Evolutionary conservation across 2,113 vertebrate genomes (phyloP), one percentile per base, ranked within the genome.

Genomic region (Colaptes auratus): DNA sequence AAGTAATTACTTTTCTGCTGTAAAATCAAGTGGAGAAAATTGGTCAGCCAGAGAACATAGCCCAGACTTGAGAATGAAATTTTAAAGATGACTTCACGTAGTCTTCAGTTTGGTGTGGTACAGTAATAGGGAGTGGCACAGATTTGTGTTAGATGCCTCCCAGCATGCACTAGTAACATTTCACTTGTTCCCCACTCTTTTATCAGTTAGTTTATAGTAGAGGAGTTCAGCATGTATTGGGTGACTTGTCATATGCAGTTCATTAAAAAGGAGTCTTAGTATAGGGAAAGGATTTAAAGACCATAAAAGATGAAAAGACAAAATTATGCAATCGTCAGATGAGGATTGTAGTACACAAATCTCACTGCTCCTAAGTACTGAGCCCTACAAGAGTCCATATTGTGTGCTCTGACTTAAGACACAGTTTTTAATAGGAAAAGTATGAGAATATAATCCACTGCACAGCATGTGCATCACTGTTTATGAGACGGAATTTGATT

Each of bases 271-370:
- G 35, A 89, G 28, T 30, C 53, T 33, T 89, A 80, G 21, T 61
- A 71, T 82, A 92, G 46, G 70, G 20, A 42, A 70, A 87, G 33
- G 75, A 77, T 87, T 92, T 91, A 82, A 91, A 87, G 74, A 91
- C 12, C 0, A 0, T 82, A 39, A 59, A 65, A 84, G 44, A 84
- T 84, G 35, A 72, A 86, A 92, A 80, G 27, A 50, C 46, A 59
- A 80, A 92, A 71, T 89, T 63, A 70, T 14, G 31, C 52, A 71
- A 9, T 86, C 3, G 1, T 85, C 82, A 88, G 56, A 46, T 82
- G 53, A 85, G 48, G 35, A 46, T 10, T 60, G 39, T 71, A 88
- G 36, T 31, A 58, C 46, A 70, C 21, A 92, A 76, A 79, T 92
- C 50, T 11, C 75, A 63, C 6, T 64, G 66, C 17, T 79, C 36